Conservation (phyloP, 2,797 vertebrate species). For the Enteromius treurensis region DNA sequence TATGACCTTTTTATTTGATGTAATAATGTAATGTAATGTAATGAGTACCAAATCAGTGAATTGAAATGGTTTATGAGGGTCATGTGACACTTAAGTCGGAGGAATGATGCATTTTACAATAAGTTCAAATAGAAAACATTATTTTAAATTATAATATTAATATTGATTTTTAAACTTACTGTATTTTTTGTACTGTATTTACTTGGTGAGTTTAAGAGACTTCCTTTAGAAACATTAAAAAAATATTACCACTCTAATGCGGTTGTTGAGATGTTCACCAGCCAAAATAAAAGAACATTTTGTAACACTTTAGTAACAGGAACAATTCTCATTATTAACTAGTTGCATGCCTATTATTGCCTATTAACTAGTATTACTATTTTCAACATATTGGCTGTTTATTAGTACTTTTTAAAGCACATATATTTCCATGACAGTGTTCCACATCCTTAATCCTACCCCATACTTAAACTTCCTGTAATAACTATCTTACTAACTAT, state of each 20-base stretch:
- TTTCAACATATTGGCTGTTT: background rate
- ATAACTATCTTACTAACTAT: background rate
- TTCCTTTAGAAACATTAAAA: background rate
- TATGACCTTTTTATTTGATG: background rate
- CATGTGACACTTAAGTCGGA: background rate
- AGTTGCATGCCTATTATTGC: background rate
- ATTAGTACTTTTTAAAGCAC: background rate
- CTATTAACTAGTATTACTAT: background rate
- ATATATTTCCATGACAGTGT: background rate
- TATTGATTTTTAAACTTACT: background rate
- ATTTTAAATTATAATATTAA: background rate
- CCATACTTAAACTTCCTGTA: no score
- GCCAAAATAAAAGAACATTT: background rate
- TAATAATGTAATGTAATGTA: background rate
- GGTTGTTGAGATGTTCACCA: background rate
- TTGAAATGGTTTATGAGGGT: background rate
- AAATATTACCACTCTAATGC: background rate
- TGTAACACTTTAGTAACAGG: no score
- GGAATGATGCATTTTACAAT: background rate
- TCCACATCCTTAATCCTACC: background rate
- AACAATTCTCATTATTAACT: background rate
- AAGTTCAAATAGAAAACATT: background rate
- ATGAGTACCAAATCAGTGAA: background rate
- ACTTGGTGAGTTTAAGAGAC: background rate
- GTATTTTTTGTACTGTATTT: background rate